A percentile compares a stretch with the other conserved stretches of the same genome.
These are phyloP conservation scores for Ahaetulla prasina DNA, from an alignment of 2,113 vertebrate genomes.

Conservation along the genomic window DNA sequence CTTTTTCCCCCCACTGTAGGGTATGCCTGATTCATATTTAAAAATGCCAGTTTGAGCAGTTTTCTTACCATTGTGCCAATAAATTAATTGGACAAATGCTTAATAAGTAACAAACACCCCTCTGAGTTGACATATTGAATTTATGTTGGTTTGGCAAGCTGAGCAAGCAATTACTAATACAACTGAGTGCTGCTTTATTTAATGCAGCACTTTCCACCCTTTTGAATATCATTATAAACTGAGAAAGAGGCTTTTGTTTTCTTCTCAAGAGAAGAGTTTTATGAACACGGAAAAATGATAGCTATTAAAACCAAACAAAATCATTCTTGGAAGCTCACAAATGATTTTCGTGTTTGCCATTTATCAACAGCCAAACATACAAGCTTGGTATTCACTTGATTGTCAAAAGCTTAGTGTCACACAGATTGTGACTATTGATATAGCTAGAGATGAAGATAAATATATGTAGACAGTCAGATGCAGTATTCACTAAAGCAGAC, in stretches of 20 bases:
- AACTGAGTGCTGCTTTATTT: neutral
- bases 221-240: neutral
- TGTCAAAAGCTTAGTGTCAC: neutral
- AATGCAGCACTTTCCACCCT: neutral
- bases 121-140: conserved; percentile 7
- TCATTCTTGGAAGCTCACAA: neutral
- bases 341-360: neutral
- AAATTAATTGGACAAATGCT: conserved; percentile 10
- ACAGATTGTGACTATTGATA: neutral
- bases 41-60: neutral
- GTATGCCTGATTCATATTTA: neutral
- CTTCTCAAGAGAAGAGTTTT: neutral
- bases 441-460: neutral
- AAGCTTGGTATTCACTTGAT: neutral
- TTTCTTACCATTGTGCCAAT: conserved; percentile 2
- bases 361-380: neutral
- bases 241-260: neutral
- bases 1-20: neutral
- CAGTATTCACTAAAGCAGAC: neutral
- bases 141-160: neutral
- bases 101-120: neutral
- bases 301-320: neutral
- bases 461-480: neutral
- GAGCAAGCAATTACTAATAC: neutral
- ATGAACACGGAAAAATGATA: neutral